These are phyloP conservation scores for Dasyornis broadbenti DNA, from an alignment of 2,113 vertebrate genomes.

Conservation along the genomic window DNA sequence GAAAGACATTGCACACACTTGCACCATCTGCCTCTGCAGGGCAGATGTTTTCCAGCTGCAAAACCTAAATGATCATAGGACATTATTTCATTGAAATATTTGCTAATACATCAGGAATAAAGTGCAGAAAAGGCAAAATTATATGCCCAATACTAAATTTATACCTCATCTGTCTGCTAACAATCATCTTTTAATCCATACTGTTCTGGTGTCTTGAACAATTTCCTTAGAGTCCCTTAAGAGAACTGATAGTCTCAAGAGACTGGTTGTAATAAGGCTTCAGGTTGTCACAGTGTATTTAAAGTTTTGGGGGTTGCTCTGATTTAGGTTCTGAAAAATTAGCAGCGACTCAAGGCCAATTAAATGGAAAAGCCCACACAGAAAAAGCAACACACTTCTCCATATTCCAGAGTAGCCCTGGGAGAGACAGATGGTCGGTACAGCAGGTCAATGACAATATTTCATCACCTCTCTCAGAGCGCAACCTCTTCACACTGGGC, in stretches of 20 bases:
- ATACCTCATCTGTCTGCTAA: background rate
- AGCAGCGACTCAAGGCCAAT: background rate
- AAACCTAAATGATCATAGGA: background rate
- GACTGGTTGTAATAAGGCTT: background rate
- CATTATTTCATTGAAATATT: background rate
- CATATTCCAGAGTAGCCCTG: background rate
- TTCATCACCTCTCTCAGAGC: conserved; percentile 17
- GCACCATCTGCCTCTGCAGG: background rate
- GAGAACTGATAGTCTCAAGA: background rate
- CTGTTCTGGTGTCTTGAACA: background rate
- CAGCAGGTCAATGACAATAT: conserved; percentile 35
- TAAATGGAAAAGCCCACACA: background rate
- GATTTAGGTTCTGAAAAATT: background rate
- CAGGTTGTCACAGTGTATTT: background rate
- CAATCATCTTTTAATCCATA: conserved; percentile 3
- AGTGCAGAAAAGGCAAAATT: background rate
- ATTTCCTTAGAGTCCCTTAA: background rate
- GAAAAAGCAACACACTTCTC: background rate
- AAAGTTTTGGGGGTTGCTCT: background rate
- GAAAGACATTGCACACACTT: background rate
- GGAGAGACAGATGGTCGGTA: conserved; percentile 28
- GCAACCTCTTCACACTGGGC: conserved; percentile 18
- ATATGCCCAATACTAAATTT: background rate
- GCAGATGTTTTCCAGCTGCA: conserved; percentile 44
- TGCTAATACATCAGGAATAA: background rate